Evolutionary conservation across 2,113 vertebrate species (phyloP), one percentile per base, ranked within the genome.

Genomic region (Lampris megalopsis): DNA sequence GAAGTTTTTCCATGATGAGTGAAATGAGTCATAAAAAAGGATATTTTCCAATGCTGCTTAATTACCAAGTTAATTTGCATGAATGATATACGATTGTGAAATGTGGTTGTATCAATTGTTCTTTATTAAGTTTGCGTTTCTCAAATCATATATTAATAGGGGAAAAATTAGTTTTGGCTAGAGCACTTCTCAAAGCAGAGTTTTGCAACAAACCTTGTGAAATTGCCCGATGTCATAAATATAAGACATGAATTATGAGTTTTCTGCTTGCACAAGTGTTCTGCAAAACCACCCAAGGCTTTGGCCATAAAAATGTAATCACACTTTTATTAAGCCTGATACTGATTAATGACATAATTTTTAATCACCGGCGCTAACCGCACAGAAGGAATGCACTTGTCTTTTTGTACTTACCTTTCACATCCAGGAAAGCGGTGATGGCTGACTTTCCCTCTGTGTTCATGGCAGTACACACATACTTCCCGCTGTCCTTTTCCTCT

Each of bases 351-450:
- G 60, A 62, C 42, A 3, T 45, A 45, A 1, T 65, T 43, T 68
- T 42, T 42, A 64, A 5, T 52, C 47, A 52, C 38, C 43, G 9
- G 7, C 7, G 2, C 40, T 13, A 40, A 9, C n/a, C 40, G 38
- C 57, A 48, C 4, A 48, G 53, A 43, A n/a, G 62, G 9, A 75
- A 49, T 64, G 57, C 35, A 56, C 50, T 67, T 60, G 63, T 58
- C 11, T 52, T 71, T 68, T 79, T 71, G 41, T 40, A 63, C 54
- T 72, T 94, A 98, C 98, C 96, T 95, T 97, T 96, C 74, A 99
- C 93, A 84, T 95, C 94, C 85, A 99, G 90, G 42, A 88, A 92
- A n/a, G 96, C 95, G n/a, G 86, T 94, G 84, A 97, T 76, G 6
- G 89, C 64, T 1, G 93, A 88, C 73, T 86, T 91, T 50, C 96